Base-by-base conservation (phyloP, 1,140 invertebrate species). In the Achatina immaculata region DNA sequence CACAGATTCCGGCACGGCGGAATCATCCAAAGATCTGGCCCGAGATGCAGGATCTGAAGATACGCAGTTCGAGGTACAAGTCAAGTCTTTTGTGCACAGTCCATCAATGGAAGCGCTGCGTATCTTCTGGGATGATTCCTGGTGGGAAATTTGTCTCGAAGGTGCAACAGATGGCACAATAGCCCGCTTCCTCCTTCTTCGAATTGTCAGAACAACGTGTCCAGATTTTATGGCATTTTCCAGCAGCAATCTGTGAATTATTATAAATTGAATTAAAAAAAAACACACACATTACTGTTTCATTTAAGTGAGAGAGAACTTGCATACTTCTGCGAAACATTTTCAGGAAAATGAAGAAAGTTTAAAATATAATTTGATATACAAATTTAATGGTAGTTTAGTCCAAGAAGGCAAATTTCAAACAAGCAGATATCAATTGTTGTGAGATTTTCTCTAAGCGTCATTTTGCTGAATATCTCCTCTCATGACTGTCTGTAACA, bases 101-200 rank as follows among this genome's bases (percentile, higher is more conserved):
- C 75, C 75, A 55, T 77, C 75, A 36, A 3, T 77, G 48, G 75
- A 77, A 28, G 51, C 51, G 38, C 75, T 77, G 1, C 75, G 48
- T 34, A 24, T 40, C 38, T 42, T 58, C 4, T 36, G 36, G 19
- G 36, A 34, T 9, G 72, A n/a, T n/a, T 65, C 31, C 1, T 4
- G 34, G 0, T 62, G 7, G 34, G 75, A 65, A 0, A 79, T 81
- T 36, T 84, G 82, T 38, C 83, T 71, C 65, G 80, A 78, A 0
- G 83, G 82, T 4, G 78, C 76, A 14, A 83, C 83, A 16, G 84
- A 85, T 21, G 84, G 85, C 28, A 79, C 77, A 19, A 83, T 82
- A 31, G 85, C 83, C n/a, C 86, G 68, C 65, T 84, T 86, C 31
- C 85, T 82, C 9, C 85, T 77, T 45, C 87, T 77, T n/a, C 87